These are phyloP conservation scores for Tachystola acroxantha DNA, from an alignment of 2,888 invertebrate genomes.

Conservation along the genomic window DNA sequence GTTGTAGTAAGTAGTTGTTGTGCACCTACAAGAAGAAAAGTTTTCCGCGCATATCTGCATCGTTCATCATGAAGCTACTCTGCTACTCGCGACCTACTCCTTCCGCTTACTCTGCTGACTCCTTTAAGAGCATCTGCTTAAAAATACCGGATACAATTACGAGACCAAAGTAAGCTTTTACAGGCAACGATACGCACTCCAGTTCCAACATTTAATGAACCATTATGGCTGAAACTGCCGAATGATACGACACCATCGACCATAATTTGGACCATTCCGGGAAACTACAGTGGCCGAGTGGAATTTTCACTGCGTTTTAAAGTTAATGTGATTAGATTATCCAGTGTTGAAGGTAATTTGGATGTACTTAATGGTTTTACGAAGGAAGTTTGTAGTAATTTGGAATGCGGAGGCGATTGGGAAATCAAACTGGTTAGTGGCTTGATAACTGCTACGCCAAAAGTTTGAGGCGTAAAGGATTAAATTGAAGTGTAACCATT, in stretches of 20 bases:
- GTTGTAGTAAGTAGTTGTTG: no score
- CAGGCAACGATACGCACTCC: conserved; percentile 41
- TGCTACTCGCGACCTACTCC: no score
- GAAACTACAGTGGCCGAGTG: conserved; percentile 21
- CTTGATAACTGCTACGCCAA: no score
- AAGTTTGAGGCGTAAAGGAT: no score
- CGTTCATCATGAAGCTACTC: no score
- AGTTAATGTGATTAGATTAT: conserved; percentile 17
- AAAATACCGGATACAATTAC: no score
- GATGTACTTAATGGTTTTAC: conserved; percentile 3
- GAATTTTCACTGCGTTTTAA: conserved; percentile 18
- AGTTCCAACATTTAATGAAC: conserved; percentile 53
- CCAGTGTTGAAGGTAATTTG: conserved; percentile 8
- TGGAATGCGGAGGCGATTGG: not conserved
- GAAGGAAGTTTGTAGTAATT: not conserved
- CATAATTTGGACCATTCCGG: conserved; percentile 24
- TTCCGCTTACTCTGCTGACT: no score
- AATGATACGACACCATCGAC: conserved; percentile 37
- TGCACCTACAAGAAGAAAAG: no score
- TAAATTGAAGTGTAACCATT: no score
- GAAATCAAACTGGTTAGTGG: not conserved
- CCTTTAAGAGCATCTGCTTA: no score
- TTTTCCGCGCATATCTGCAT: no score
- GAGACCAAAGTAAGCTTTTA: no score
- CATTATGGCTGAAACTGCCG: conserved; percentile 50